Evolutionary conservation across 1,140 invertebrate species (phyloP), one percentile per base, ranked within the genome.

Genomic region (Lasaia peninsularis): DNA sequence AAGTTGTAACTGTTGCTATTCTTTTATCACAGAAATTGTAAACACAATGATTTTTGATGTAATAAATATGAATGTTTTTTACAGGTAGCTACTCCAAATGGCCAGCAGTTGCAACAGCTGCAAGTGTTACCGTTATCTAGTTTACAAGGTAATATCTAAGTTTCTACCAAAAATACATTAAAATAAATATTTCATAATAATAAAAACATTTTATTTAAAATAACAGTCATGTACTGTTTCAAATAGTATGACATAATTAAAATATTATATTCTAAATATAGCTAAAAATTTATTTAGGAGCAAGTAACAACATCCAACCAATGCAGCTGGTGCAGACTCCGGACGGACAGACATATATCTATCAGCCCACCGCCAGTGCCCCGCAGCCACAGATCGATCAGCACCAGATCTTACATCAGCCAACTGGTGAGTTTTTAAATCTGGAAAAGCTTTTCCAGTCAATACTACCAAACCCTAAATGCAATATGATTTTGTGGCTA

Each of bases 321-420:
- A 92, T 94, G 62, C 95, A 97, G 83, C 91, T 98, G 20, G 93
- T 98, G 32, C 97, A 98, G 81, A 96, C 96, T 8, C 91, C 95
- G 0, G 97, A 98, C 90, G 97, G 97, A n/a, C 97, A 98, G 82
- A 97, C 96, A 0, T 95, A 96, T 63, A 94, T 98, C 57, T 98
- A 97, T 78, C 96, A 97, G 78, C 95, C 96, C 0, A 63, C 71
- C 0, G 67, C 75, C 0, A 75, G 62, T 9, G 65, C 75, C 0
- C 77, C 80, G 4, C 80, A 83, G 51, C 73, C 73, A 0, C 69
- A 84, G 9, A 80, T 88, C n/a, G 82, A 86, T 50, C 82, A 85
- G 31, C 81, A 82, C 33, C 82, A 85, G 53, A 81, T 86, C 5
- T 71, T 86, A 56, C 82, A 85, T 37, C 85, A 86, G 56, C 83